phyloP scores from a whole-genome alignment of 2,113 vertebrate genomes.

The Corapipo altera region DNA sequence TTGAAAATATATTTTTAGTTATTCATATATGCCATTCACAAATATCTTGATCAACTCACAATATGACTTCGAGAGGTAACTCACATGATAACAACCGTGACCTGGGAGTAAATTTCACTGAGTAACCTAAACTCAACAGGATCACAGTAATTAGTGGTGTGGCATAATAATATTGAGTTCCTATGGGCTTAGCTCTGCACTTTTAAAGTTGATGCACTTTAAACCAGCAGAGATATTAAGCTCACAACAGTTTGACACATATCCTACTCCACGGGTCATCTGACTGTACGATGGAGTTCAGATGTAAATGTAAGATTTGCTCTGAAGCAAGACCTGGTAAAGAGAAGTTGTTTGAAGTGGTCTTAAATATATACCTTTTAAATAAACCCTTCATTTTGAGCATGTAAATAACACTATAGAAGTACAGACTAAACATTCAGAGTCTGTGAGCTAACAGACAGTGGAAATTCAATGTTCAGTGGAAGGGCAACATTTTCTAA shows the following conservation, averaged over 20 bases:
- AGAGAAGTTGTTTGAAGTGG: slow-evolving; percentile 11
- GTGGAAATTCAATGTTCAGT: slow-evolving; percentile 37
- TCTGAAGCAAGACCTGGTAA: not conserved
- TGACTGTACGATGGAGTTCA: not conserved
- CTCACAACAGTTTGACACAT: not conserved
- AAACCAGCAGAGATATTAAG: not conserved
- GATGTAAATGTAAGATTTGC: not conserved
- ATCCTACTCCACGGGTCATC: not conserved
- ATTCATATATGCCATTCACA: not conserved
- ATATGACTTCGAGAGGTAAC: not conserved
- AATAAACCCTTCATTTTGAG: slow-evolving; percentile 11
- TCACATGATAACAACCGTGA: not conserved
- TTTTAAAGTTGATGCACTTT: not conserved
- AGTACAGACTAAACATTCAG: slow-evolving; percentile 45
- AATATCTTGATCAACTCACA: not conserved
- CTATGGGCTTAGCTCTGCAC: not conserved
- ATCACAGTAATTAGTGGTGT: not conserved
- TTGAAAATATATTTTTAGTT: not conserved
- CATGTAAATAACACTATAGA: slow-evolving; percentile 39
- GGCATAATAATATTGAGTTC: not conserved
- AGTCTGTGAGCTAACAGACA: not conserved
- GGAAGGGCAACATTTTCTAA: slow-evolving; percentile 4
- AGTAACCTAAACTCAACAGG: not conserved
- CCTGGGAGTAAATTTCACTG: not conserved
- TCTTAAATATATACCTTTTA: slow-evolving; percentile 11